Base-by-base conservation (phyloP, 2,797 vertebrate species). In the Vultur gryphus region DNA sequence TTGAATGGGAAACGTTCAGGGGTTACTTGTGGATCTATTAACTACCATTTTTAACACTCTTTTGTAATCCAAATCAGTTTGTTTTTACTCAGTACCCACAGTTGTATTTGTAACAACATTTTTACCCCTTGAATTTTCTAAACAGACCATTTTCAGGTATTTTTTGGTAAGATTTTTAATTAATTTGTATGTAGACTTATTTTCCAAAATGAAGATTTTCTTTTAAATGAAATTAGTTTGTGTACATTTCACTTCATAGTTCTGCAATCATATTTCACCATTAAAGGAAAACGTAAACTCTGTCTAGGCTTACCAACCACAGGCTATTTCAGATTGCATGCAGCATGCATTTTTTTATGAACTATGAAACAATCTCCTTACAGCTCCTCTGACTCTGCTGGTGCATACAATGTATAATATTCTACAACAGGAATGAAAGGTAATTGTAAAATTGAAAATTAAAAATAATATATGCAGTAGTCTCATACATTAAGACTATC, bases 381-480 rank as follows among this genome's bases (percentile, higher is more conserved):
- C 67, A 97, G 89, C 80, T 97, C 82, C 96, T 96, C 87, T 85
- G 84, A 92, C 55, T 96, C 90, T 91, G 84, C 87, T 64, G 92
- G 44, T 11, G 1, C 6, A 7, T 41, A 39, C 57, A 66, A 41
- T 31, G 41, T 28, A 35, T 14, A 90, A 92, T 83, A 95, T 92
- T 97, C 93, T 76, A 33, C 77, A 89, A 71, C n/a, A 65, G 83
- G 91, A 96, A 94, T 20, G 51, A 78, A 93, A 97, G 77, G 86
- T 90, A 97, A 97, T 92, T 95, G 95, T 76, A 94, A 94, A 94
- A 94, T 76, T 93, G 82, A 97, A 90, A 97, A 97, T 97, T 96
- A 97, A 96, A 90, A 97, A 70, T 89, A 94, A 91, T 84, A 90
- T 64, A 94, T 90, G 83, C 55, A 35, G 77, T 49, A 81, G 64